Evolutionary conservation across 2,797 vertebrate species (phyloP).

Genomic region (Sebastes nivosus): DNA sequence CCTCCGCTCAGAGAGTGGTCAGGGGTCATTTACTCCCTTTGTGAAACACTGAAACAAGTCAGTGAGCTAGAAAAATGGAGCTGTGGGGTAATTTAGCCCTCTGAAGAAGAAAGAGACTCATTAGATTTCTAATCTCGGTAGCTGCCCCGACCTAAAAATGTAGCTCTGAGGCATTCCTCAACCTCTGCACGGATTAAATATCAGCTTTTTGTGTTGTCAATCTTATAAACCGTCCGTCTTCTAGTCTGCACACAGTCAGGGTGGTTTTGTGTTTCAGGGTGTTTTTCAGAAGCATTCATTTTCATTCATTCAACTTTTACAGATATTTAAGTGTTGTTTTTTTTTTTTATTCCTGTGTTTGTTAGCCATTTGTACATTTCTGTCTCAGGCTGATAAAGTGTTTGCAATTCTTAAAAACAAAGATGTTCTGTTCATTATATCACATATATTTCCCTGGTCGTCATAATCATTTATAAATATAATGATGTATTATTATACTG

Average conservation of each 20-base stretch:
- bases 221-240: neutral
- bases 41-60: constrained; percentile 46
- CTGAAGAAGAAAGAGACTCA: constrained; percentile 19
- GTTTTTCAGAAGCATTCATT: neutral
- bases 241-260: neutral
- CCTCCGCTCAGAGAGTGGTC: constrained; percentile 33
- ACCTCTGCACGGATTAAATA: neutral
- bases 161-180: neutral
- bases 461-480: neutral
- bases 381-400: too few species aligned
- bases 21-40: constrained; percentile 57
- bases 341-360: too few species aligned
- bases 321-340: neutral
- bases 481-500: neutral
- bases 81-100: constrained; percentile 29
- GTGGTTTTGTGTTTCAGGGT: neutral
- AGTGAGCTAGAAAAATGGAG: constrained; percentile 59
- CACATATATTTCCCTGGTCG: neutral
- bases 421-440: too few species aligned
- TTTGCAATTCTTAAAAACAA: too few species aligned
- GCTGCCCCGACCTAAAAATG: constrained; percentile 10
- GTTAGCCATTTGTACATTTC: too few species aligned
- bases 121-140: constrained; percentile 36
- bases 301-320: neutral
- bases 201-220: neutral